Conservation (phyloP, 2,113 vertebrate species). For the Lipophrys pholis region DNA sequence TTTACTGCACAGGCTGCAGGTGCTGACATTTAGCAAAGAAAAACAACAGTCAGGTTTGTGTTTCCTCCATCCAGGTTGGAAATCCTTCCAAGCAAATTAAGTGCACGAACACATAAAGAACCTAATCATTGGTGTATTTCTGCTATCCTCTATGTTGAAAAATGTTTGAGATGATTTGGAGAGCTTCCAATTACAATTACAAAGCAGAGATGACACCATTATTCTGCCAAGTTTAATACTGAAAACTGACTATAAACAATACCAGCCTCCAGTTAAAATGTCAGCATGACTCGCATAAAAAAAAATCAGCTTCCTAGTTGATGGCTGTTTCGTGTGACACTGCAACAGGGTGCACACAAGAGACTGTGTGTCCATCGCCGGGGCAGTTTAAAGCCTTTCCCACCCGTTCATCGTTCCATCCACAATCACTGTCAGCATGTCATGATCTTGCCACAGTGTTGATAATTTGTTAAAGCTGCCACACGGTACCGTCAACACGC, state of each 20-base stretch:
- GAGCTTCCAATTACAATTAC: neutral
- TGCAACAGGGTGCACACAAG: neutral
- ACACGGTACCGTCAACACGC: constrained; percentile 8
- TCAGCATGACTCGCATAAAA: neutral
- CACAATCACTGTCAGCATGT: constrained; percentile 9
- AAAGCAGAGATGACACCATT: neutral
- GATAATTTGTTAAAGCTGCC: constrained; percentile 26
- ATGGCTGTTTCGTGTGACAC: neutral
- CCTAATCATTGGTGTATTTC: too few relatives aligned
- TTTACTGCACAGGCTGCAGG: too few relatives aligned
- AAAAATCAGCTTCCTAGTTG: neutral
- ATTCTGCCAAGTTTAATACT: neutral
- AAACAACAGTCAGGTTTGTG: too few relatives aligned
- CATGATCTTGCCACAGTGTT: neutral
- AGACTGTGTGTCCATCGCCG: constrained; percentile 1
- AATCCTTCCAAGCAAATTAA: too few relatives aligned
- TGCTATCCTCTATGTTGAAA: neutral
- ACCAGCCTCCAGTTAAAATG: neutral
- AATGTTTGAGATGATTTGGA: neutral
- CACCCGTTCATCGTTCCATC: constrained; percentile 18
- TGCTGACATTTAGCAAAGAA: too few relatives aligned
- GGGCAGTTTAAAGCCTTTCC: neutral
- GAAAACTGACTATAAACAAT: constrained; percentile 8
- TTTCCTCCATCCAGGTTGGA: too few relatives aligned
- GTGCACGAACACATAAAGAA: too few relatives aligned